Base-by-base conservation (phyloP, 2,797 vertebrate species). In the Eulemur rubriventer region DNA sequence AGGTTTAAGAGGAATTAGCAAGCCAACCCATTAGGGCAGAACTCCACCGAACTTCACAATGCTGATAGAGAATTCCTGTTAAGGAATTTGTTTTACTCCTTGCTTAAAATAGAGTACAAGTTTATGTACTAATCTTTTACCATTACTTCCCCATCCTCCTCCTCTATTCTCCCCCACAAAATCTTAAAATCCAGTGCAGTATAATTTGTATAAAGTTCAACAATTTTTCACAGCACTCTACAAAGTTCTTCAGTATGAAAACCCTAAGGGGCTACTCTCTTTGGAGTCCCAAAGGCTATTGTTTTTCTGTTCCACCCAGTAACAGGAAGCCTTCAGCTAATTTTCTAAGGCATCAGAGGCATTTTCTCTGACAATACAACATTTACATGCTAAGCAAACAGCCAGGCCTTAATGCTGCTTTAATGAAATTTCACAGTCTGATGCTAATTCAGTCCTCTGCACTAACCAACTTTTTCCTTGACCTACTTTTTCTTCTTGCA, bases 171-270 rank as follows among this genome's bases (percentile, higher is more conserved):
- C 28, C 18, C 73, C 11, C 20, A 38, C 50, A 79, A 84, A 55
- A 75, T 75, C 79, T 81, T 87, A 84, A 96, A 85, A 95, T 97
- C 92, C 97, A 93, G 95, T 97, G 96, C 33, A 9, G 72, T 73
- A 63, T 43, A 38, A 72, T 24, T 22, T 61, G 84, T 84, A 76
- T 28, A 79, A 95, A 87, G 82, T 87, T 88, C 91, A 95, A 22
- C 86, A 98, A 94, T 78, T 75, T 95, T 98, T 98, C 97, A 98
- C 98, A 98, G 98, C 97, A 93, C 96, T 92, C 96, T 33, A 73
- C 3, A 72, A 96, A 35, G 52, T 92, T 89, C 95, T 84, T 82
- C 84, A 89, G 55, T 1, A 2, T 0, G 7, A 41, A 91, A 97
- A 96, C 67, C 38, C 78, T 43, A 59, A 83, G 1, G 33, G 63